phyloP scores from a whole-genome alignment of 2,797 vertebrate genomes.

The Fundulus diaphanus region DNA sequence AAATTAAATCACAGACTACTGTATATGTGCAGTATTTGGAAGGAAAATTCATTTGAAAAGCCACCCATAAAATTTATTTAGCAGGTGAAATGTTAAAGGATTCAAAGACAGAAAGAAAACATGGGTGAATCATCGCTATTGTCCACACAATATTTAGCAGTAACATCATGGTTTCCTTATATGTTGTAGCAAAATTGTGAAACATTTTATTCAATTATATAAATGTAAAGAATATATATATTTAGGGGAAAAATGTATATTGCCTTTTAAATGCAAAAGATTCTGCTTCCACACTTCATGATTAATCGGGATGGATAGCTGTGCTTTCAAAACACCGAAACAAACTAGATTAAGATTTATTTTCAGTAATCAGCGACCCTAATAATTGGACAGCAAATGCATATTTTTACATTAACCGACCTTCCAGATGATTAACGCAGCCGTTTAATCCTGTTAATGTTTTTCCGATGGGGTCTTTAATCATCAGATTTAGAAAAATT shows the following conservation, averaged over 20 bases:
- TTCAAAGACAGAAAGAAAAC: neutral
- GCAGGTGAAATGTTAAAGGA: neutral
- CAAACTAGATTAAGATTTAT: neutral
- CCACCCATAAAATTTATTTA: neutral
- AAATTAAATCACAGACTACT: neutral
- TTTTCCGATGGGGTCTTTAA: neutral
- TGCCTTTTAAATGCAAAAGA: neutral
- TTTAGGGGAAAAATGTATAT: neutral
- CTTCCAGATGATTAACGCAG: neutral
- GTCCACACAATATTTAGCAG: neutral
- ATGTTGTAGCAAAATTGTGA: neutral
- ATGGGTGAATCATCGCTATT: neutral
- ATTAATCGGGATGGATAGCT: neutral
- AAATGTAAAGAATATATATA: neutral
- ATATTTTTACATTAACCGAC: neutral
- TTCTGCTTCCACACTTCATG: neutral
- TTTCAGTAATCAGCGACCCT: neutral
- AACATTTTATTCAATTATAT: neutral
- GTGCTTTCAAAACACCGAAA: neutral
- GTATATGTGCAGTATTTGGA: neutral
- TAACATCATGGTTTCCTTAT: neutral
- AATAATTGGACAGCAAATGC: neutral
- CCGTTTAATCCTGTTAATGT: neutral
- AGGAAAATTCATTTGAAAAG: neutral
- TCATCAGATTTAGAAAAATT: neutral